phyloP scores from a whole-genome alignment of 2,113 vertebrate species.

The Miniopterus natalensis region DNA sequence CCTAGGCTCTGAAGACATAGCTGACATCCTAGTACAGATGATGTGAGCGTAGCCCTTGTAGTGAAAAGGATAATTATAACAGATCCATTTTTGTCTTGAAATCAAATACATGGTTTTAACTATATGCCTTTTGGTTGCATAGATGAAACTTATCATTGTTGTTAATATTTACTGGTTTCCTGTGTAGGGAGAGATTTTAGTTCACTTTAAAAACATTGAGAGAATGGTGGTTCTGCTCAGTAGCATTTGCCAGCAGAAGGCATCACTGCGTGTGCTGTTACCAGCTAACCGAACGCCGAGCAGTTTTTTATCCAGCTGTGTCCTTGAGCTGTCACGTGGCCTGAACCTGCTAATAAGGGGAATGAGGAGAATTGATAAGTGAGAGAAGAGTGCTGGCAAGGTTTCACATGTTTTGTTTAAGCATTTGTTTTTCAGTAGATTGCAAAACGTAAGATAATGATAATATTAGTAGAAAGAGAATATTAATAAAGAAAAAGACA shows the following conservation, averaged over 20 bases:
- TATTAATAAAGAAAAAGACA: neutral
- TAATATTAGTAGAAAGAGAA: neutral
- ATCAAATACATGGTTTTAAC: neutral
- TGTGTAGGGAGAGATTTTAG: neutral
- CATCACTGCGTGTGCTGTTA: slow-evolving; percentile 69
- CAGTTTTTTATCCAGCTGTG: slow-evolving; percentile 80
- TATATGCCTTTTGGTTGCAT: neutral
- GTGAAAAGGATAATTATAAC: neutral
- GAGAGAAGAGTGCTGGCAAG: slow-evolving; percentile 65
- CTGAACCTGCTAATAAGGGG: slow-evolving; percentile 86
- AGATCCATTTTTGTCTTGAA: neutral
- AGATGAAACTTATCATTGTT: neutral
- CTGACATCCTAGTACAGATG: neutral
- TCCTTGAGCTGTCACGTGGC: slow-evolving; percentile 87
- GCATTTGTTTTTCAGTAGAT: slow-evolving; percentile 56
- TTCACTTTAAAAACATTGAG: neutral
- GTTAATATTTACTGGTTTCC: neutral
- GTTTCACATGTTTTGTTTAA: slow-evolving; percentile 63
- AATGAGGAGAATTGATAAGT: slow-evolving; percentile 90
- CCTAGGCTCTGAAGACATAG: neutral
- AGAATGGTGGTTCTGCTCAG: slow-evolving; percentile 14
- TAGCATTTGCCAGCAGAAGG: slow-evolving; percentile 66
- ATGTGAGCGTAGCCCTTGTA: neutral
- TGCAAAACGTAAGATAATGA: neutral
- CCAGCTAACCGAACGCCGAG: slow-evolving; percentile 73